A percentile compares a stretch with the other conserved stretches of the same genome.
Conservation (phyloP, 2,888 invertebrate genomes). For the Julus scanicus region DNA sequence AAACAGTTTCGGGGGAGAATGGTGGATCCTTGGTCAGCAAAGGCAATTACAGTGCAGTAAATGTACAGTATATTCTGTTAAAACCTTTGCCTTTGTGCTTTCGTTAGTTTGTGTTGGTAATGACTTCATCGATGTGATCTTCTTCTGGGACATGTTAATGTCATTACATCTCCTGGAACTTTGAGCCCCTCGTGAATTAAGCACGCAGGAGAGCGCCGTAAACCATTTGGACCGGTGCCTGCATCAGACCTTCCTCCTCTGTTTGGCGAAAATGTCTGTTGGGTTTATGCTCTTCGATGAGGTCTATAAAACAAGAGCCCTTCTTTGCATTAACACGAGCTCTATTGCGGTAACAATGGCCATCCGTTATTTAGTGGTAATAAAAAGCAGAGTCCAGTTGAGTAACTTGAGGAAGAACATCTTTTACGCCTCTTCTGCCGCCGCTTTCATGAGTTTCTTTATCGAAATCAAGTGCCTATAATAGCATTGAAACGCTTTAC, state of each 20-base stretch:
- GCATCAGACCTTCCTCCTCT: not conserved
- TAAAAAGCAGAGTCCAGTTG: slow-evolving; percentile 10
- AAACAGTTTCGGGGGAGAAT: not conserved
- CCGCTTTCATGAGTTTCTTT: not conserved
- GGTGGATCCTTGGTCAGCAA: not conserved
- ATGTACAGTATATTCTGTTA: not conserved
- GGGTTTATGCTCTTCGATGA: slow-evolving; percentile 30
- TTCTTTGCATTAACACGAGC: slow-evolving; percentile 42
- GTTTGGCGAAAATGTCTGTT: not conserved
- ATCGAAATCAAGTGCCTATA: not conserved
- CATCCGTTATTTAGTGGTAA: slow-evolving; percentile 39
- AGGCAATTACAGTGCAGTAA: slow-evolving; percentile 9
- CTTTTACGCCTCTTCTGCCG: not conserved
- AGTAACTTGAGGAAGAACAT: slow-evolving; percentile 17
- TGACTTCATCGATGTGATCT: slow-evolving; percentile 5
- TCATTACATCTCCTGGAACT: not conserved
- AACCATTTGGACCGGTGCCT: slow-evolving; percentile 34
- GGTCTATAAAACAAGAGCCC: slow-evolving; percentile 36
- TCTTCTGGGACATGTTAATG: slow-evolving; percentile 20
- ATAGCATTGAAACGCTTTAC: slow-evolving; percentile 3
- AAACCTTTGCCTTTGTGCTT: not conserved
- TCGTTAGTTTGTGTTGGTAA: not conserved
- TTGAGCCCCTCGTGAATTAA: not conserved
- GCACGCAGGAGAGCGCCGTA: slow-evolving; percentile 18
- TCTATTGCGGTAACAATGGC: slow-evolving; percentile 34